These are phyloP conservation scores for Tadarida brasiliensis DNA, from an alignment of 2,797 vertebrate genomes.

Conservation along the genomic window DNA sequence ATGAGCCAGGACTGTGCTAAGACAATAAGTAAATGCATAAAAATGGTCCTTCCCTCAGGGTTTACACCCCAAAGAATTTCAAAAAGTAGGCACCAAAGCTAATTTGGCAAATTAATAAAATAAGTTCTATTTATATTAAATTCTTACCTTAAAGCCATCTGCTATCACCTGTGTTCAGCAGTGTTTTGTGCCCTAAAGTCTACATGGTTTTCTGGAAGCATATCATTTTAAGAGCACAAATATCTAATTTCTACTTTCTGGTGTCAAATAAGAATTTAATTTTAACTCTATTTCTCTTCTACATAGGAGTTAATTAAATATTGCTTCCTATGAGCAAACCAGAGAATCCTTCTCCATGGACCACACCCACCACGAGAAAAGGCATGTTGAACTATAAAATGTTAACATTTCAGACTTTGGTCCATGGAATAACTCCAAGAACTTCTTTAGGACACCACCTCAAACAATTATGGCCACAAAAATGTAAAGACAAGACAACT, in stretches of 20 bases:
- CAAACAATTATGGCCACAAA: slow-evolving; percentile 19
- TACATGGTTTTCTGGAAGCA: slow-evolving; percentile 18
- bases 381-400: slow-evolving; percentile 21
- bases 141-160: background rate
- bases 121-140: background rate
- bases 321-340: slow-evolving; percentile 3
- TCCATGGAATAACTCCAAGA: background rate
- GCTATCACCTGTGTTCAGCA: background rate
- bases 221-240: background rate
- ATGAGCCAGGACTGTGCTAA: background rate
- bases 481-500: background rate
- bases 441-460: slow-evolving; percentile 17
- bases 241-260: slow-evolving; percentile 37
- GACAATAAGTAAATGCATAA: background rate
- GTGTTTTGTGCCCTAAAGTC: background rate
- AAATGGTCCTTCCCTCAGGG: background rate
- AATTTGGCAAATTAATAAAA: slow-evolving; percentile 4
- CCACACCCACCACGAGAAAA: slow-evolving; percentile 43
- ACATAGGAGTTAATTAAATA: background rate
- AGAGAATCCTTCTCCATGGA: background rate
- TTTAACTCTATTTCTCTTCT: slow-evolving; percentile 11
- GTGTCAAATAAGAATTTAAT: slow-evolving; percentile 58
- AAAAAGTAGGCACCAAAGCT: background rate
- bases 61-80: background rate
- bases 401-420: slow-evolving; percentile 64